phyloP scores from a whole-genome alignment of 2,113 vertebrate species.

The Mus pahari region DNA sequence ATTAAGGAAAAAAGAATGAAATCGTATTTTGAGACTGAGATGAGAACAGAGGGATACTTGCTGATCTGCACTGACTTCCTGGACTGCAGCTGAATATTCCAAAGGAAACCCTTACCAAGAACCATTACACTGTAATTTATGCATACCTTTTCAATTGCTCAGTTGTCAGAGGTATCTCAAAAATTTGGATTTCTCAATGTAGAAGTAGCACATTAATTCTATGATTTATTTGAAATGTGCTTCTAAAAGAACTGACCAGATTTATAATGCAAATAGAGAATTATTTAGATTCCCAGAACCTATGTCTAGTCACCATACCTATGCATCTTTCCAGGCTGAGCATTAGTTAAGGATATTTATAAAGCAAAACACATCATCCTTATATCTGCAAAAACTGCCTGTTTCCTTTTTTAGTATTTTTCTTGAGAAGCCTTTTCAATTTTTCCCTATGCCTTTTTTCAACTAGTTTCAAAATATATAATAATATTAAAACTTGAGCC shows the following conservation, averaged over 20 bases:
- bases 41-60: background rate
- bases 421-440: background rate
- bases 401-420: background rate
- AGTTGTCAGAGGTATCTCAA: constrained; percentile 38
- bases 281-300: constrained; percentile 68
- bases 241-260: constrained; percentile 62
- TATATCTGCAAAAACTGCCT: constrained; percentile 30
- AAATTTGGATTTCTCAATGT: constrained; percentile 55
- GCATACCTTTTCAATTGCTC: constrained; percentile 27
- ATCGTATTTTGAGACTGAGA: background rate
- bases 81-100: background rate
- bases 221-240: constrained; percentile 56
- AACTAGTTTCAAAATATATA: background rate
- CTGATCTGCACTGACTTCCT: background rate
- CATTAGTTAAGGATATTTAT: constrained; percentile 67
- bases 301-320: constrained; percentile 64
- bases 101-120: background rate
- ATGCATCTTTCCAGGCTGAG: constrained; percentile 35
- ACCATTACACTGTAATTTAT: background rate
- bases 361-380: constrained; percentile 25
- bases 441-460: background rate
- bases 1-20: background rate
- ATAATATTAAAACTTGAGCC: background rate
- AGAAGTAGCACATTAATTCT: constrained; percentile 61
- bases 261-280: constrained; percentile 58